A percentile compares a stretch with the other conserved stretches of the same genome.
These are phyloP conservation scores for Microctonus brassicae DNA, from an alignment of 2,888 invertebrate genomes.

Conservation along the genomic window DNA sequence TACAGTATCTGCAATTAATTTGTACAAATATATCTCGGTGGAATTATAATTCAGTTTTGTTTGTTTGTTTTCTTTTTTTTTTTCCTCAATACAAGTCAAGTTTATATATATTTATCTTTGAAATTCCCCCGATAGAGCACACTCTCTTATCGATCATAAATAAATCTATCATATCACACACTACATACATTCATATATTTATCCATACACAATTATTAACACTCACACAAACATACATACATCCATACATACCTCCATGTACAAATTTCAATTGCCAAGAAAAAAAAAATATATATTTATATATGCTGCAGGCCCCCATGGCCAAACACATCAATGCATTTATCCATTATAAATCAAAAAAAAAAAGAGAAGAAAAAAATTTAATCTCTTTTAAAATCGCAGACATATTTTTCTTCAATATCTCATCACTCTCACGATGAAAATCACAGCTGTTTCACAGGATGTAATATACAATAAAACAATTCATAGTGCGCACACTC, in stretches of 20 bases:
- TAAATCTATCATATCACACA: background rate
- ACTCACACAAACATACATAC: conserved; percentile 13
- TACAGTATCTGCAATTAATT: background rate
- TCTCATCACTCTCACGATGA: conserved; percentile 49
- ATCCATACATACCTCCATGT: background rate
- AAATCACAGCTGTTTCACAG: conserved; percentile 63
- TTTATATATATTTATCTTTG: conserved; percentile 28
- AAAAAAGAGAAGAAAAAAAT: conserved; percentile 28
- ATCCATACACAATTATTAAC: background rate
- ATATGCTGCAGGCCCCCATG: too few relatives aligned
- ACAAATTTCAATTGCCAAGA: background rate
- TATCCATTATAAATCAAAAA: conserved; percentile 27
- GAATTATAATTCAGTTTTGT: background rate
- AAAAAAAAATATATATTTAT: background rate
- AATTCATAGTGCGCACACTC: conserved; percentile 40
- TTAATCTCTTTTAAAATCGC: conserved; percentile 12
- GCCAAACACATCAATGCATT: background rate
- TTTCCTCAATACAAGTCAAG: background rate
- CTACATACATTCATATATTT: background rate
- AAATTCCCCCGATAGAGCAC: conserved; percentile 7
- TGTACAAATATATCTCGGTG: conserved; percentile 26
- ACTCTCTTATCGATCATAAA: conserved; percentile 16
- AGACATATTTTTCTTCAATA: conserved; percentile 31
- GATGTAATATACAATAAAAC: conserved; percentile 40
- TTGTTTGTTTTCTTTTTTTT: conserved; percentile 11